These are phyloP conservation scores for Drosophila nigricruria DNA, from an alignment of 2,888 invertebrate genomes.

Conservation along the genomic window DNA sequence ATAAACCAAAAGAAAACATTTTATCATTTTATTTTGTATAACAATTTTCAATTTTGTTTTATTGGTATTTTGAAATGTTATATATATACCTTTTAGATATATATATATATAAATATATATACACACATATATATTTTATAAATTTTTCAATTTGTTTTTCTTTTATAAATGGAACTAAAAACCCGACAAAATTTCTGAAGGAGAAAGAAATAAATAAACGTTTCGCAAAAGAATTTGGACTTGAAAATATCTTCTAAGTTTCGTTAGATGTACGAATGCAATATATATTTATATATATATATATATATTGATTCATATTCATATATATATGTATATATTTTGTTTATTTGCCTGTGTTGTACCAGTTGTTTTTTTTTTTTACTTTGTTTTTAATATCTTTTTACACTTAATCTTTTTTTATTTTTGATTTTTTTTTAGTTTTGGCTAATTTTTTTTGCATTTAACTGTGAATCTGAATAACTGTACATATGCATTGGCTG, in stretches of 20 bases:
- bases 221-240: conserved; percentile 15
- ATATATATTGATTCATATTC: conserved; percentile 20
- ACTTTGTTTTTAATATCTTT: not conserved
- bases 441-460: conserved; percentile 43
- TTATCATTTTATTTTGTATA: conserved; percentile 56
- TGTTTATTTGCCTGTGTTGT: conserved; percentile 30
- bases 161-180: conserved; percentile 50
- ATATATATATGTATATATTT: conserved; percentile 44
- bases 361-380: conserved; percentile 12
- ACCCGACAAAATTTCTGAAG: conserved; percentile 8
- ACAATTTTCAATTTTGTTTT: conserved; percentile 73
- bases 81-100: conserved; percentile 27
- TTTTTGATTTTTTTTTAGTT: conserved; percentile 16
- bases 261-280: conserved; percentile 49
- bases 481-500: conserved; percentile 29
- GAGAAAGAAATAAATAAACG: conserved; percentile 4
- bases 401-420: conserved; percentile 1
- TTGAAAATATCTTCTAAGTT: conserved; percentile 40
- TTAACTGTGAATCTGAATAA: conserved; percentile 32
- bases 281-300: conserved; percentile 25
- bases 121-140: conserved; percentile 25
- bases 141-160: conserved; percentile 34
- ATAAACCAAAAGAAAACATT: not conserved
- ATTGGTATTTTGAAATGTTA: conserved; percentile 66
- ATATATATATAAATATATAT: conserved; percentile 31